Evolutionary conservation across 1,140 invertebrate genomes (phyloP), one percentile per base, ranked within the genome.

Genomic region (Rhagoletis zephyria): DNA sequence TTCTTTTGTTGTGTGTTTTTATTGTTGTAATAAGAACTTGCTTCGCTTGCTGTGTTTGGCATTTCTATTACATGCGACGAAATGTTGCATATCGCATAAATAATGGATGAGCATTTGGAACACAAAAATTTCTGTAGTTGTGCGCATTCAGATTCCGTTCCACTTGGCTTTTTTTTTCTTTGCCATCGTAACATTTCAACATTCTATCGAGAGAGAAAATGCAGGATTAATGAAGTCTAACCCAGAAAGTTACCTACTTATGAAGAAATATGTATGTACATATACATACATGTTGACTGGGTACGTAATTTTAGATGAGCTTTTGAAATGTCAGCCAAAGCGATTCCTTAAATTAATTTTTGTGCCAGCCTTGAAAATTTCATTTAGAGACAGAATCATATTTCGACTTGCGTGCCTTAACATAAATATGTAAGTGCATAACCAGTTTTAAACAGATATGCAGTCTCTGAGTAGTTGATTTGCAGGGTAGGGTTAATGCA

Each of bases 51-150:
- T 9, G 48, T 56, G 14, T 48, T 56, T 81, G 74, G 48, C n/a
- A 81, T 59, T 81, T 16, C 48, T 56, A 56, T 19, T 81, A 56
- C 48, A 56, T 19, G 48, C 51, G 19, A 12, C n/a, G 48, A 81
- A 42, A 81, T 81, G 48, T 81, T 74, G 40, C 67, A 81, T 81
- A 16, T 81, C 48, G 74, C 48, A 81, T 81, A 56, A 81, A 81
- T 81, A 81, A 81, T 81, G 74, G 48, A 81, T 81, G 74, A 51
- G 48, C 48, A 81, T 59, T 81, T 56, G 74, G 16, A 42, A 59
- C 48, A 30, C 14, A 81, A 81, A 81, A 56, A 19, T 51, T 56
- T 56, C 51, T 30, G 51, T 56, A 30, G 30, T 30, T 30, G 30
- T 30, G 30, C 30, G 70, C 5, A 16, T 1, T n/a, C 45, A 77